Base-by-base conservation (phyloP, 2,888 invertebrate genomes). In the Coelinius sp. region DNA sequence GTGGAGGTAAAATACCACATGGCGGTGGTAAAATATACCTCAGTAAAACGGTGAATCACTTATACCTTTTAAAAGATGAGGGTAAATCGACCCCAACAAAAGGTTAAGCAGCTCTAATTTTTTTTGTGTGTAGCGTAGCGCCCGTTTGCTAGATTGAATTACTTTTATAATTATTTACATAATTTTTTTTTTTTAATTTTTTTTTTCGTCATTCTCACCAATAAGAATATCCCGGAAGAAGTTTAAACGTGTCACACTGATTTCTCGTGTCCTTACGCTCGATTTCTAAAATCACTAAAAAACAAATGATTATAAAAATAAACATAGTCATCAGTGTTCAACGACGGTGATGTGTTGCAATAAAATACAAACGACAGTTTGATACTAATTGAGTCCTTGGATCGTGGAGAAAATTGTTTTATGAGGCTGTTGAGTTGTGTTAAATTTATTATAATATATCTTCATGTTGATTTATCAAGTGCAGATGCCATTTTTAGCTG, bases 201-300 rank as follows among this genome's bases (percentile, higher is more conserved):
- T 35, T 25, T 27, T 20, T 22, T 31, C 22, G 7, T 5, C 24
- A 22, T 38, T 20, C 20, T 4, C 31, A 8, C n/a, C 7, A 41
- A n/a, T 63, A 6, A 20, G 35, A 35, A 59, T 63, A 70, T 67
- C 59, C 49, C 62, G 66, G 71, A 71, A 62, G 56, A 25, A 24
- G 63, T 35, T 22, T 64, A n/a, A 20, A 17, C 27, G 14, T 59
- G 27, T 24, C 67, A 35, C 38, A 41, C n/a, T 64, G 27, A 65
- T 24, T 25, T 65, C 74, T 75, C 75, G 74, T 80, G 85, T 83
- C 86, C 85, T 86, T 84, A 84, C 69, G 79, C 80, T 79, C 79
- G 86, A 86, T 86, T 86, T 86, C 86, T 85, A 85, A 85, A 83
- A 77, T 73, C 65, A 76, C 78, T 53, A 74, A 73, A 77, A 75